Evolutionary conservation across 2,113 vertebrate species (phyloP).

Genomic region (Brachyhypopomus gauderio): DNA sequence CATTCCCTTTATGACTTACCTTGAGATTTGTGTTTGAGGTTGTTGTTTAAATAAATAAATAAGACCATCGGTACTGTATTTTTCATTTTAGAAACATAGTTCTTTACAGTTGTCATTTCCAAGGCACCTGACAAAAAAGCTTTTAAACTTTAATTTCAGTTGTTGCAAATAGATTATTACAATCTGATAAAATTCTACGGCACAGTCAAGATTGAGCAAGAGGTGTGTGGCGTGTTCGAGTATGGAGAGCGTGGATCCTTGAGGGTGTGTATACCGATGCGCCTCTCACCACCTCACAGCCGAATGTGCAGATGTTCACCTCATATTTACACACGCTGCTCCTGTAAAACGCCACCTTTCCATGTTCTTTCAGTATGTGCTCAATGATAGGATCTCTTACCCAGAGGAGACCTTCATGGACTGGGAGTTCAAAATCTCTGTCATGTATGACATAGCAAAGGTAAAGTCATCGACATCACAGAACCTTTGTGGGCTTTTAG

Average conservation of each 20-base stretch:
- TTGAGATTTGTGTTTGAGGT: not conserved
- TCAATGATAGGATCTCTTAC: slow-evolving; percentile 93
- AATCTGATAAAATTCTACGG: slow-evolving; percentile 98
- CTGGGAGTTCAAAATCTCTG: slow-evolving; percentile 97
- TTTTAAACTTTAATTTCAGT: slow-evolving; percentile 66
- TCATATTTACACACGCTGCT: not conserved
- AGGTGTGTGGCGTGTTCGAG: slow-evolving; percentile 89
- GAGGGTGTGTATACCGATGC: slow-evolving; percentile 72
- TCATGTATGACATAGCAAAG: slow-evolving; percentile 98
- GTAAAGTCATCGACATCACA: slow-evolving; percentile 63
- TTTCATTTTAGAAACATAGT: too few relatives aligned
- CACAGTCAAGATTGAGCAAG: slow-evolving; percentile 86
- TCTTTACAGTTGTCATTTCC: not conserved
- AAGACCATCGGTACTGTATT: too few relatives aligned
- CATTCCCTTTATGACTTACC: not conserved
- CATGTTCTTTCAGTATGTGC: slow-evolving; percentile 80
- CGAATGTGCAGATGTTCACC: not conserved
- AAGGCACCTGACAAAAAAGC: not conserved
- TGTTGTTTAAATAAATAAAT: not conserved
- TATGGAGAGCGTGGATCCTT: slow-evolving; percentile 93
- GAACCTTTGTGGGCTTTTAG: not conserved
- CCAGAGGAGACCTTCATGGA: slow-evolving; percentile 98
- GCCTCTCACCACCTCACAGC: not conserved
- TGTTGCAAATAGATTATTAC: slow-evolving; percentile 92
- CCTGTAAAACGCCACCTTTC: not conserved